Evolutionary conservation across 1,140 invertebrate species (phyloP), one percentile per base, ranked within the genome.

Genomic region (Belonocnema kinseyi): DNA sequence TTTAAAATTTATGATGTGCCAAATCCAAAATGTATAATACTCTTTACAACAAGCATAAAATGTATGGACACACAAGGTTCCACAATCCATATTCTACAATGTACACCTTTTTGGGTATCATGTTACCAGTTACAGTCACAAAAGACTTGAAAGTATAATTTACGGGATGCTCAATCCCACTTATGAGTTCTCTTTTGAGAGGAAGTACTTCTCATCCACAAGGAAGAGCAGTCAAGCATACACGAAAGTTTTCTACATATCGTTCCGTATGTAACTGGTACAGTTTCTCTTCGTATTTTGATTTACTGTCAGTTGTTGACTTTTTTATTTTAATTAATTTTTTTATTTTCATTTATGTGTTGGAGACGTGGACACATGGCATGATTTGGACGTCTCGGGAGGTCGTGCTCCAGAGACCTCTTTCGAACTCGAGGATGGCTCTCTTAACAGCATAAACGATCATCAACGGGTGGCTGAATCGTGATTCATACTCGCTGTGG

Each of bases 361-460:
- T 66, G 61, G 61, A 33, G 12, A 66, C 58, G 40, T 10, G 40
- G 40, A 46, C 7, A 46, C 40, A 11, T 46, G 40, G 7, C 7
- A 46, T 11, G 21, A 66, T 66, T 33, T 14, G 16, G 58, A n/a
- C 61, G 26, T 40, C 61, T 66, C 61, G 14, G 61, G 26, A 66
- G 61, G 61, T 66, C 54, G 54, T 21, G 21, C 54, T 56, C 58
- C 58, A 66, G 58, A 66, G 21, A n/a, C 61, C 26, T 46, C 61
- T 40, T 66, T 66, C 61, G 40, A 66, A 66, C 26, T 40, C 40
- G 61, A 66, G 61, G 33, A 46, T 5, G 40, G 40, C 11, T 16
- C 61, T 66, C 61, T 66, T 66, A 66, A 40, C 61, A 33, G 5
- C 61, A 40, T 66, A 66, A 66, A 66, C 61, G 61, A 40, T 66